Percentiles rank a stretch among this genome's conserved stretches.
These are phyloP conservation scores for Epinephelus cyanopodus DNA, from an alignment of 2,113 vertebrate genomes.

Conservation along the genomic window DNA sequence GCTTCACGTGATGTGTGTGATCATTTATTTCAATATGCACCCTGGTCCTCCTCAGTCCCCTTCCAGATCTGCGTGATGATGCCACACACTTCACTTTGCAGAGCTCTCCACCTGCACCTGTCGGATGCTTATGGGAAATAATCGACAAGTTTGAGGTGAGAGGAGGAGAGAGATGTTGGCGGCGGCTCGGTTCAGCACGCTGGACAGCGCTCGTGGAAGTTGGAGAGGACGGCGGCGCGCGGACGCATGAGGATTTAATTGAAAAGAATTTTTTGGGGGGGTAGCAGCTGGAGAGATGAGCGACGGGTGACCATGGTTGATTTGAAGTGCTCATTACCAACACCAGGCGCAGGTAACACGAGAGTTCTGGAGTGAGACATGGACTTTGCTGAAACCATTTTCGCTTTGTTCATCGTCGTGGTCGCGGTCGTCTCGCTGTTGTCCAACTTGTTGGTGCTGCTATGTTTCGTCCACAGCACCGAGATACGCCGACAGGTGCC, in stretches of 20 bases:
- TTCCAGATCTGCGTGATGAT: constrained; percentile 3
- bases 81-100: constrained; percentile 4
- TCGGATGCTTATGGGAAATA: constrained; percentile 26
- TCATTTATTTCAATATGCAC: constrained; percentile 4
- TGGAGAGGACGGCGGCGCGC: constrained; percentile 54
- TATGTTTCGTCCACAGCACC: constrained; percentile 88
- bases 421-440: constrained; percentile 87
- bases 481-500: constrained; percentile 89
- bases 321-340: constrained; percentile 24
- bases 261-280: not conserved
- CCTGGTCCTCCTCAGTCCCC: constrained; percentile 23
- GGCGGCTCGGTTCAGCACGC: constrained; percentile 84
- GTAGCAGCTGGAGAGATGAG: constrained; percentile 22
- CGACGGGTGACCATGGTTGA: constrained; percentile 67
- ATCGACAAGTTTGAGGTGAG: constrained; percentile 17
- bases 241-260: constrained; percentile 47
- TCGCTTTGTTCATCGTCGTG: constrained; percentile 87
- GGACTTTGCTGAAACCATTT: constrained; percentile 87
- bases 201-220: constrained; percentile 84
- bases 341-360: constrained; percentile 53
- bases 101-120: not conserved
- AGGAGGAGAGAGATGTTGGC: constrained; percentile 27
- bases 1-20: constrained; percentile 5
- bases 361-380: constrained; percentile 84
- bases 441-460: constrained; percentile 89